These are phyloP conservation scores for Calliopsis andreniformis DNA, from an alignment of 1,140 invertebrate genomes.

Conservation along the genomic window DNA sequence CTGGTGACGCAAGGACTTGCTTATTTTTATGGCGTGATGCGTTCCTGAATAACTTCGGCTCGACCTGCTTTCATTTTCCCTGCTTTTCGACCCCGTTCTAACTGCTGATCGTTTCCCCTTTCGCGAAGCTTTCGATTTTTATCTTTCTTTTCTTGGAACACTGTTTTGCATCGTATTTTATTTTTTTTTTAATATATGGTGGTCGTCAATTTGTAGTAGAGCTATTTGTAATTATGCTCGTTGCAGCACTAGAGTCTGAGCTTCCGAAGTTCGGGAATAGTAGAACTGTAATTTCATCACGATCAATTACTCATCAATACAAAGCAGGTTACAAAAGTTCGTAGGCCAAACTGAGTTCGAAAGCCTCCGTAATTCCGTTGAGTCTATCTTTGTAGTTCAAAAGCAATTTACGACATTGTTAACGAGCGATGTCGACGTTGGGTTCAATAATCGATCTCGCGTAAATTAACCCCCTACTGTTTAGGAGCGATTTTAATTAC, in stretches of 20 bases:
- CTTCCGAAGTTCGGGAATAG: too few relatives aligned
- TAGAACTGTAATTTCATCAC: too few relatives aligned
- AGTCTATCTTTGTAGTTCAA: neutral
- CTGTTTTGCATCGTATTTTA: neutral
- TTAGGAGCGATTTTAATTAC: slow-evolving; percentile 12
- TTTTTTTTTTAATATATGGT: neutral
- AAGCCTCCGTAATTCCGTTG: neutral
- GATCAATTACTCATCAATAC: too few relatives aligned
- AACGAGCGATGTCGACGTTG: neutral
- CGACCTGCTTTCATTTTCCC: slow-evolving; percentile 29
- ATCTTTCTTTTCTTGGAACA: too few relatives aligned
- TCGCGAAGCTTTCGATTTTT: neutral
- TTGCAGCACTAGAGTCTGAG: too few relatives aligned
- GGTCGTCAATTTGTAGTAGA: too few relatives aligned
- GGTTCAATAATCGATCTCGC: neutral
- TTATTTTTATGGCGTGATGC: slow-evolving; percentile 58
- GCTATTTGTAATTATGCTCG: too few relatives aligned
- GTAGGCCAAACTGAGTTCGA: neutral
- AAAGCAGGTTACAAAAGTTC: too few relatives aligned
- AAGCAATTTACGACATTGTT: slow-evolving; percentile 10
- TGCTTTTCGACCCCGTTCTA: slow-evolving; percentile 30
- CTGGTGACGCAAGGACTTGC: slow-evolving; percentile 52
- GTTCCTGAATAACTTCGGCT: slow-evolving; percentile 18
- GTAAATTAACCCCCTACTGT: neutral
- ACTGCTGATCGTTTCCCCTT: neutral